Evolutionary conservation across 2,797 vertebrate species (phyloP).

Genomic region (Crocodylus rhombifer): DNA sequence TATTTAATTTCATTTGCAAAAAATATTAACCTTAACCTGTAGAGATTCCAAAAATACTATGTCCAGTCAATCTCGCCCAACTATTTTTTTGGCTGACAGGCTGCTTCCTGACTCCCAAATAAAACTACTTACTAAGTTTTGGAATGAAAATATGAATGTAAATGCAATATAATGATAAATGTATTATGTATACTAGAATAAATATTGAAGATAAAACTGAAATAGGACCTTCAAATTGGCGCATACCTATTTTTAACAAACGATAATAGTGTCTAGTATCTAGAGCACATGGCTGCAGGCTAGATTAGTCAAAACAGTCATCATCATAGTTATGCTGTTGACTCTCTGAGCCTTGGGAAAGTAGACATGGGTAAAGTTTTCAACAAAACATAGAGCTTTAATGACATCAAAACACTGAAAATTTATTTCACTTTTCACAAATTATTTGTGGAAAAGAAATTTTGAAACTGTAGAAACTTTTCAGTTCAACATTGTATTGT

Average conservation of each 20-base stretch:
- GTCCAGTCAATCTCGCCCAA: neutral
- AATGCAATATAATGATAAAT: neutral
- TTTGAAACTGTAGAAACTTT: neutral
- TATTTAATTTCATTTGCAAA: neutral
- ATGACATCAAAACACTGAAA: neutral
- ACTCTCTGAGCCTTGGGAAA: neutral
- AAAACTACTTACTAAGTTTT: neutral
- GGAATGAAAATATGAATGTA: neutral
- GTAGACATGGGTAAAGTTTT: neutral
- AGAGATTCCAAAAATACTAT: conserved; percentile 15
- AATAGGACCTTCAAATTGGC: neutral
- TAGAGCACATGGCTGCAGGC: neutral
- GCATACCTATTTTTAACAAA: neutral
- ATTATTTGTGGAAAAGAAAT: neutral
- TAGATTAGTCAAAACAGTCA: too few species aligned
- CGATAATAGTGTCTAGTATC: neutral
- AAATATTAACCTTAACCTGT: neutral
- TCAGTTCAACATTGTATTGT: too few species aligned
- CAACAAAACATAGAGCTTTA: neutral
- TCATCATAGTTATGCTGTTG: neutral
- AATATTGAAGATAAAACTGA: neutral
- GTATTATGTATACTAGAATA: neutral
- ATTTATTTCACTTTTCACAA: neutral
- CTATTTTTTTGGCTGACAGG: conserved; percentile 20
- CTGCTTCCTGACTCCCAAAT: neutral